phyloP scores from a whole-genome alignment of 2,113 vertebrate species.

The Oreotragus oreotragus region DNA sequence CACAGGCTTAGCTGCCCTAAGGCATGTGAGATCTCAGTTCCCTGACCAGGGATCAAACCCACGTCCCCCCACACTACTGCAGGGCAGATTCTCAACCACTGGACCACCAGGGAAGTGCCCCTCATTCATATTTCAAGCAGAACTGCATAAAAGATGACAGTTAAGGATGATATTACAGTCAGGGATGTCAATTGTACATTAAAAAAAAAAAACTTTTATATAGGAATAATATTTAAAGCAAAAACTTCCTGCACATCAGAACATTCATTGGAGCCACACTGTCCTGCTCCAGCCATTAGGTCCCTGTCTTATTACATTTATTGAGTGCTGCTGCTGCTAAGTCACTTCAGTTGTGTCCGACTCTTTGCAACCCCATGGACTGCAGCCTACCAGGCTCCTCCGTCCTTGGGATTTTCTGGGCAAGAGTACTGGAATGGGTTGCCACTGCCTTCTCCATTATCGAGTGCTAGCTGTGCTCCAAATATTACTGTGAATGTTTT shows the following conservation, averaged over 20 bases:
- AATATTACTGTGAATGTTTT: neutral
- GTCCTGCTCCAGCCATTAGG: neutral
- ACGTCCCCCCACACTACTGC: neutral
- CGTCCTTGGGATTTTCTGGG: too few relatives aligned
- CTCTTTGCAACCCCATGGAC: too few relatives aligned
- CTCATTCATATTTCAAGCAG: neutral
- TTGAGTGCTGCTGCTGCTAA: neutral
- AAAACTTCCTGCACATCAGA: neutral
- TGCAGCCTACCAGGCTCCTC: too few relatives aligned
- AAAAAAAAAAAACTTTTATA: neutral
- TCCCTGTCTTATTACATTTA: neutral
- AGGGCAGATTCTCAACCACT: neutral
- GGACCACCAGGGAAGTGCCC: neutral
- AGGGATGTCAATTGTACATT: neutral
- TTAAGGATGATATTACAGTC: neutral
- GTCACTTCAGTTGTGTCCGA: too few relatives aligned
- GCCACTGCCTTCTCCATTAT: neutral
- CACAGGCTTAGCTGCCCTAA: neutral
- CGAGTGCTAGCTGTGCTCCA: neutral
- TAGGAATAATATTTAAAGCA: neutral
- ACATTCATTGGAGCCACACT: neutral
- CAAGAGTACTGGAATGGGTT: too few relatives aligned
- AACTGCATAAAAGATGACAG: neutral
- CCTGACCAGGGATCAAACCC: neutral
- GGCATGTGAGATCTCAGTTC: neutral